Evolutionary conservation across 2,113 vertebrate species (phyloP).

Genomic region (Phalacrocorax brasilianus): DNA sequence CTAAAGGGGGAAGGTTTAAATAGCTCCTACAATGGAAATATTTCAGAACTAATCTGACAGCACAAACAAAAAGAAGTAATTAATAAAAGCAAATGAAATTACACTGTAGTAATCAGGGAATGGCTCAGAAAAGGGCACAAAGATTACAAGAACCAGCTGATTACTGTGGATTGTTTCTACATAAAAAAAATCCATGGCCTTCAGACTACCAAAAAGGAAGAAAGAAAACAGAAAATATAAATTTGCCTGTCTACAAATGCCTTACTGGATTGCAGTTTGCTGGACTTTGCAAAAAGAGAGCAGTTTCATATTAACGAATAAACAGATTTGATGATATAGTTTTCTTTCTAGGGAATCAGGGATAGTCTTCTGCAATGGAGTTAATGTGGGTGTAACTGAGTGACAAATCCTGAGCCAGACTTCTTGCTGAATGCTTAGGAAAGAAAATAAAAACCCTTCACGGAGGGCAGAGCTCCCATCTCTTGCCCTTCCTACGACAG

Average conservation of each 20-base stretch:
- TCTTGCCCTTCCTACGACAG: background rate
- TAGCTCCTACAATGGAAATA: background rate
- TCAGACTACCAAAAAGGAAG: background rate
- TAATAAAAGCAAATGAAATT: slow-evolving; percentile 64
- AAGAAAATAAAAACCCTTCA: background rate
- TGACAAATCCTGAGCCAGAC: background rate
- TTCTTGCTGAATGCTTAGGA: background rate
- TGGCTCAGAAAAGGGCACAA: background rate
- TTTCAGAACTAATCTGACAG: slow-evolving; percentile 58
- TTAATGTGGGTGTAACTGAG: background rate
- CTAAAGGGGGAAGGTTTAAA: slow-evolving; percentile 11
- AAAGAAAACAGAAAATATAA: background rate
- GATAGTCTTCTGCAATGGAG: background rate
- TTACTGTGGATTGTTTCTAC: background rate
- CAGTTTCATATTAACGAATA: background rate
- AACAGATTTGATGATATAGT: background rate
- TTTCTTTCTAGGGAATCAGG: background rate
- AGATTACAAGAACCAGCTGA: background rate
- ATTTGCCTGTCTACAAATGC: background rate
- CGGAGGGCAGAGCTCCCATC: background rate
- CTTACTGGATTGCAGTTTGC: background rate
- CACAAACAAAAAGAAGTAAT: slow-evolving; percentile 23
- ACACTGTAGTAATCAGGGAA: slow-evolving; percentile 2
- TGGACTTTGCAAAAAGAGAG: background rate
- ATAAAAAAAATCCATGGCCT: background rate